phyloP scores from a whole-genome alignment of 2,888 invertebrate species.

The Prosopocoilus inquinatus region DNA sequence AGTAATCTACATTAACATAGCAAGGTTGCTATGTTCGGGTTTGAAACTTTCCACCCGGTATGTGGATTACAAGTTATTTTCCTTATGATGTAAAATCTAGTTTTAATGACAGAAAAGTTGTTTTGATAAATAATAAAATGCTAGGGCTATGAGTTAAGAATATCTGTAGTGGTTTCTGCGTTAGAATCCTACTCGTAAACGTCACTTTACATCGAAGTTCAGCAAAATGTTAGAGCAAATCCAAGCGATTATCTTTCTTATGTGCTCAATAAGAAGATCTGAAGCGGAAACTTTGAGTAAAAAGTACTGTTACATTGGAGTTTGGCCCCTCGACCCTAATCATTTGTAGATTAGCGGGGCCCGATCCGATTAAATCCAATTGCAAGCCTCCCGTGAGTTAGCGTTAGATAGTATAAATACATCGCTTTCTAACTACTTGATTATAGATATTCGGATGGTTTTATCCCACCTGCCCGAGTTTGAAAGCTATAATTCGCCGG shows the following conservation, averaged over 20 bases:
- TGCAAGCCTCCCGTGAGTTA: conserved; percentile 2
- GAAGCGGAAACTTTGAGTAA: not conserved
- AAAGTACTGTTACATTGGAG: not conserved
- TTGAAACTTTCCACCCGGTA: no score
- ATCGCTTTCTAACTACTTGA: conserved; percentile 4
- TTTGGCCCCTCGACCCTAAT: conserved; percentile 2
- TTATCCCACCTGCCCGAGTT: not conserved
- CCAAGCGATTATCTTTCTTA: not conserved
- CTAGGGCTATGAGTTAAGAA: no score
- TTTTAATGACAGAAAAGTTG: no score
- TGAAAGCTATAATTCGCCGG: not conserved
- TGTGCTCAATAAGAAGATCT: not conserved
- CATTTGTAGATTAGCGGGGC: not conserved
- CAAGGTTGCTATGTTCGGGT: no score
- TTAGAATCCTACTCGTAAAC: no score
- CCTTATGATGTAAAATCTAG: no score
- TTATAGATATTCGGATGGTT: conserved; percentile 3
- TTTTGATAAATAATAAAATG: no score
- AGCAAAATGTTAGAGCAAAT: no score
- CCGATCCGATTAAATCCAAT: conserved; percentile 5
- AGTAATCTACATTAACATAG: no score
- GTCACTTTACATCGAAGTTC: no score
- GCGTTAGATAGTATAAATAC: conserved; percentile 2
- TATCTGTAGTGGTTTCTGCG: no score
- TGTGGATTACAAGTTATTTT: no score